phyloP scores from a whole-genome alignment of 2,888 invertebrate genomes.

The Plutella xylostella region DNA sequence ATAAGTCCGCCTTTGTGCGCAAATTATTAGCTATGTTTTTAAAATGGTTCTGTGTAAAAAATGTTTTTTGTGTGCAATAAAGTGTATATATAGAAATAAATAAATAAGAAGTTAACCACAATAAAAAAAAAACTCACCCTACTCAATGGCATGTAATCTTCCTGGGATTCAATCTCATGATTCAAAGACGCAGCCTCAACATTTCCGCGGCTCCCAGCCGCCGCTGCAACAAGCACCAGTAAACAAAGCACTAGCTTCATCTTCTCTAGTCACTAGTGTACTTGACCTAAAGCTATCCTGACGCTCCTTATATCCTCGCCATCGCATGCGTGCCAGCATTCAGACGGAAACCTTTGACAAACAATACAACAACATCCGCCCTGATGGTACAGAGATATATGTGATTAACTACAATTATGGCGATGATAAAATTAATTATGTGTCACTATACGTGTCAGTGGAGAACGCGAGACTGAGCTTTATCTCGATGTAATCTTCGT shows the following conservation, averaged over 20 bases:
- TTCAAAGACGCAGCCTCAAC: constrained; percentile 21
- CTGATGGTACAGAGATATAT: constrained; percentile 40
- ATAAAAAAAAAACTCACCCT: constrained; percentile 6
- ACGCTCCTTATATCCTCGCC: constrained; percentile 34
- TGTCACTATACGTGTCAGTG: background rate
- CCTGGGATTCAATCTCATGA: background rate
- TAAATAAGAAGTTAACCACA: background rate
- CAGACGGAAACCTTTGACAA: constrained; percentile 45
- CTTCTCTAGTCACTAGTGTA: constrained; percentile 33
- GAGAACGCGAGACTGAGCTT: background rate
- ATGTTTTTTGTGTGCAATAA: too few relatives aligned
- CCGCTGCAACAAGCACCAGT: constrained; percentile 30
- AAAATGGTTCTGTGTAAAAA: too few relatives aligned
- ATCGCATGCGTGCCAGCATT: constrained; percentile 31
- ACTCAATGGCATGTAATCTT: constrained; percentile 2
- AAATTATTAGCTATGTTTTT: too few relatives aligned
- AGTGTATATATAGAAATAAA: too few relatives aligned
- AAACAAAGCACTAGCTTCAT: constrained; percentile 44
- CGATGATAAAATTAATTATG: constrained; percentile 36
- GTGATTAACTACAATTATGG: constrained; percentile 29
- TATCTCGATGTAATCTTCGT: too few relatives aligned
- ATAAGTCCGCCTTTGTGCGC: too few relatives aligned
- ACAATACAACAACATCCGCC: constrained; percentile 54
- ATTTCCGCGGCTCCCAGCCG: constrained; percentile 20
- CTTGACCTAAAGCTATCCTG: constrained; percentile 17